Evolutionary conservation across 2,113 vertebrate genomes (phyloP), one percentile per base, ranked within the genome.

Genomic region (Acanthisitta chloris): DNA sequence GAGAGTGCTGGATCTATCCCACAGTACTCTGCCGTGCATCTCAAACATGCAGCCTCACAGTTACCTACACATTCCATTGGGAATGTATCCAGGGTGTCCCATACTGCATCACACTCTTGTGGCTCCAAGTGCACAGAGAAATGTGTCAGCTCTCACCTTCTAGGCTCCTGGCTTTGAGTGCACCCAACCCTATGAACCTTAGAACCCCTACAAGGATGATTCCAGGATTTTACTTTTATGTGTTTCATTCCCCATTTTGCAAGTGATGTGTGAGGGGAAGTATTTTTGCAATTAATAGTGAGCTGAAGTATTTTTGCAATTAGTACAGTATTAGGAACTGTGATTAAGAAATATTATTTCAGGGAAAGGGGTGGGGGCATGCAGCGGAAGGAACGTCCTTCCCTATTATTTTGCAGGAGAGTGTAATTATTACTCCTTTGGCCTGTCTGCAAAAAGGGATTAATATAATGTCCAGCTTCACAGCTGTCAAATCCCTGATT

Each of bases 401-500:
- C 28, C 48, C 48, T 88, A 74, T 92, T 92, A 88, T 97, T 96
- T 91, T 92, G 0, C 46, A 82, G 90, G 5, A 66, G 93, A 90
- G 20, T 88, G 51, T 74, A 93, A 95, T 97, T 92, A 86, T 95
- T 94, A 88, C 57, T 74, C 82, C 69, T 93, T 67, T 9, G 20
- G 85, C 72, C 83, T 91, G 72, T 70, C 92, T 86, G 79, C 61
- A 64, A 81, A 81, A 93, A 79, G 72, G 82, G 82, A 96, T 96
- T 94, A 95, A 94, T 96, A 94, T 96, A 94, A 92, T 51, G 92
- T 92, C 94, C 95, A 90, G 61, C 29, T 74, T 96, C 92, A 73
- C 90, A 94, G 94, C 94, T 97, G 95, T 96, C 97, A 97, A 90
- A 93, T 49, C n/a, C 36, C 57, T 96, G 96, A 97, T 97, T 94